phyloP scores from a whole-genome alignment of 2,888 invertebrate species.

The Hirtodrosophila alboralis region DNA sequence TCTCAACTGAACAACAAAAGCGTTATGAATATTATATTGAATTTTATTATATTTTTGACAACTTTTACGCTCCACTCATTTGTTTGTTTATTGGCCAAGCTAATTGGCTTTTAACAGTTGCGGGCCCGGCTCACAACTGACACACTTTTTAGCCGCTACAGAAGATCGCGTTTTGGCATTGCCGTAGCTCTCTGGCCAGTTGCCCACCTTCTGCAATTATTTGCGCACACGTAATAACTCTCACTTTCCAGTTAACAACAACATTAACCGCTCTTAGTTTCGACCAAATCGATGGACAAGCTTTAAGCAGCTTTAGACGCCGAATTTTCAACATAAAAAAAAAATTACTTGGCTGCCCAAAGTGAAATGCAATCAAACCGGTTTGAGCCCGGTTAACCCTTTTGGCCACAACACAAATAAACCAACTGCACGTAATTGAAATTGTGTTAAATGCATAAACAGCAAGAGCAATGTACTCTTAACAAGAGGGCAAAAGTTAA shows the following conservation, averaged over 20 bases:
- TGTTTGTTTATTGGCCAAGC: slow-evolving; percentile 46
- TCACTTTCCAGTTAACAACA: slow-evolving; percentile 60
- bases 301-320: slow-evolving; percentile 49
- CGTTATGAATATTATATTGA: slow-evolving; percentile 20
- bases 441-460: slow-evolving; percentile 37
- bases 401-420: slow-evolving; percentile 42
- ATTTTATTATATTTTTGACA: too few relatives aligned
- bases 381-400: slow-evolving; percentile 52
- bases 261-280: slow-evolving; percentile 25
- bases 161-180: slow-evolving; percentile 16
- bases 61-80: slow-evolving; percentile 40
- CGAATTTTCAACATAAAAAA: slow-evolving; percentile 26
- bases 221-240: slow-evolving; percentile 71
- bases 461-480: slow-evolving; percentile 37
- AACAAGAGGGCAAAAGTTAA: neutral
- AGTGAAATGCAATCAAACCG: slow-evolving; percentile 70
- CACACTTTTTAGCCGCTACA: slow-evolving; percentile 42
- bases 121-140: slow-evolving; percentile 46
- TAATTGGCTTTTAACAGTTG: slow-evolving; percentile 32
- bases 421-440: slow-evolving; percentile 55
- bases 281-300: slow-evolving; percentile 43
- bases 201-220: slow-evolving; percentile 51
- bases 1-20: slow-evolving; percentile 15
- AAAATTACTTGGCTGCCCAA: slow-evolving; percentile 19
- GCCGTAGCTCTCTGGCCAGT: slow-evolving; percentile 15